Evolutionary conservation across 2,113 vertebrate genomes (phyloP), one percentile per base, ranked within the genome.

Genomic region (Oreochromis spilurus): DNA sequence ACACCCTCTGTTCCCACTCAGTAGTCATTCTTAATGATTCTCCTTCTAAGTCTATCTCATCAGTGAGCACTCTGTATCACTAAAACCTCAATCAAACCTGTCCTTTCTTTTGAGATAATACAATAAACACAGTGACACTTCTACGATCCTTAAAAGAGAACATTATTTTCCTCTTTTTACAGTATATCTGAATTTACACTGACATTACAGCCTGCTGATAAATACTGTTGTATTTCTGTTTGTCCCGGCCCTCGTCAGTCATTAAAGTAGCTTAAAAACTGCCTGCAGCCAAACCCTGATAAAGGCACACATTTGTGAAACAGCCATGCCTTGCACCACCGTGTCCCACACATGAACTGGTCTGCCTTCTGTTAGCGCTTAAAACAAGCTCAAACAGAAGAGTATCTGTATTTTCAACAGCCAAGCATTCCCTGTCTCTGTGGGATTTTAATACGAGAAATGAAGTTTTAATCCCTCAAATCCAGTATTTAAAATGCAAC

Each of bases 291-390:
- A 87, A 94, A 91, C 91, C 89, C 88, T 88, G 88, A 93, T 90
- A 92, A 95, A 95, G 95, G 95, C 94, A 96, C 95, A 94, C 94
- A 88, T 91, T 91, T 93, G 90, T 93, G 89, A 86, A 93, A 91
- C 86, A 91, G 79, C 92, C 82, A 89, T 83, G 90, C 87, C 82
- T 91, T 82, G 77, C 75, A 78, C 54, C 79, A 77, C 36, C 3
- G 11, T 79, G 82, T 89, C 77, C 19, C 31, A 81, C 54, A 81
- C 81, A 87, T 29, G 10, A 78, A 83, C 83, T 40, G 81, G 7
- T 88, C 78, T 75, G 57, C 50, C 65, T 84, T 86, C 55, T 75
- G 75, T 45, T 67, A 11, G 54, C 83, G 54, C 83, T 84, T 87
- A 31, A 16, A 14, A 79, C 67, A 77, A 88, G 57, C 79, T 80